Percentiles rank a stretch among this genome's conserved stretches.
Evolutionary conservation across 2,113 vertebrate genomes (phyloP).

Genomic region (Hippocampus mohnikei): DNA sequence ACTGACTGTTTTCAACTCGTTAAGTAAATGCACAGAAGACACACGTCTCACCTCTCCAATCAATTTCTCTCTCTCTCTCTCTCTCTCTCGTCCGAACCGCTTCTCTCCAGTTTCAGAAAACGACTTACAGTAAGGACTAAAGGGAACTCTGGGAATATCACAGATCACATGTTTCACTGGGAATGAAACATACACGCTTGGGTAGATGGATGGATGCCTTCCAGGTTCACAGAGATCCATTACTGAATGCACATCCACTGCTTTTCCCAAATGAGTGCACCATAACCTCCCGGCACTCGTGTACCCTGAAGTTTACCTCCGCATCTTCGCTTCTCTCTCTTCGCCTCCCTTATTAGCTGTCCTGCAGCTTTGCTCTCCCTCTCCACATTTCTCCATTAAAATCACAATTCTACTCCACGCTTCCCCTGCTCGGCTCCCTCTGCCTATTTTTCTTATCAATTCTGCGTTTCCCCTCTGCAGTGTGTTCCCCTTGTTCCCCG

Average conservation of each 20-base stretch:
- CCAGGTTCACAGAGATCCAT: not conserved
- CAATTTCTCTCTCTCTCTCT: constrained; percentile 16
- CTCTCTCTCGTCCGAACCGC: constrained; percentile 1
- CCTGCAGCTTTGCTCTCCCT: constrained; percentile 22
- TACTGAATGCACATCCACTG: not conserved
- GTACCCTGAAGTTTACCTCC: constrained; percentile 15
- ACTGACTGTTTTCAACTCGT: no score
- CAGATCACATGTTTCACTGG: not conserved
- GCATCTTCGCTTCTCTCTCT: constrained; percentile 25
- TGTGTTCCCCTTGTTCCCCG: constrained; percentile 23
- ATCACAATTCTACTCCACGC: constrained; percentile 28
- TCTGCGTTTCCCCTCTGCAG: constrained; percentile 39
- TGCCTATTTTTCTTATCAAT: constrained; percentile 33
- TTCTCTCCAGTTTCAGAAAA: constrained; percentile 24
- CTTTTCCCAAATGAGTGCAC: constrained; percentile 12
- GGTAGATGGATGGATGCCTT: not conserved
- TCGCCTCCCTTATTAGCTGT: constrained; percentile 19
- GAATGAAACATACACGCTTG: constrained; percentile 14
- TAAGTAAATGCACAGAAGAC: constrained; percentile 23
- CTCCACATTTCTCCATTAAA: constrained; percentile 38
- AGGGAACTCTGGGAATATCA: not conserved
- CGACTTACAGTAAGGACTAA: constrained; percentile 14
- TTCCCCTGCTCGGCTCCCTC: not conserved
- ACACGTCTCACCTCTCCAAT: constrained; percentile 25
- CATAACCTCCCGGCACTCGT: constrained; percentile 9